Percentiles rank a stretch among this genome's conserved stretches.
phyloP scores from a whole-genome alignment of 2,797 vertebrate genomes.

The Morelia viridis region DNA sequence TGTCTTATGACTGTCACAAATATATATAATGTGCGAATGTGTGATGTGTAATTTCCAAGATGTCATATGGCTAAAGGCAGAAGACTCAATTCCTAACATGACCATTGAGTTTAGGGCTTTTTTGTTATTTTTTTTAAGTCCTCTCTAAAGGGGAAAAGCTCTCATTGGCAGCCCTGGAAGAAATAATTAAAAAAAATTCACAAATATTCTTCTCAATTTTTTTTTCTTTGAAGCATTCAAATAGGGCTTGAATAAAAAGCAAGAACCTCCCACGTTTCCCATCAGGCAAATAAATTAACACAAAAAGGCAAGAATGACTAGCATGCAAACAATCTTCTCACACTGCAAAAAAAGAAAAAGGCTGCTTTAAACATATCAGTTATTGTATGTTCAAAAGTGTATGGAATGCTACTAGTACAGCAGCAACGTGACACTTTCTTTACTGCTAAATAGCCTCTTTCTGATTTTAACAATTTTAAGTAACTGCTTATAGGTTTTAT shows the following conservation, averaged over 20 bases:
- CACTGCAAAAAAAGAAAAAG: not conserved
- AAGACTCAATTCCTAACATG: not conserved
- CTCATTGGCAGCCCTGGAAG: not conserved
- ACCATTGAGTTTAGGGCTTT: not conserved
- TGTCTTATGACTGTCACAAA: not conserved
- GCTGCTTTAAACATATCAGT: not conserved
- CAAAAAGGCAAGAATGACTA: not conserved
- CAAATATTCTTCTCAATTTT: not conserved
- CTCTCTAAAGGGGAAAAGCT: not conserved
- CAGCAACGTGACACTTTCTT: not conserved
- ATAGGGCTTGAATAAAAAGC: not conserved
- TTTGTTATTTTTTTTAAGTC: not conserved
- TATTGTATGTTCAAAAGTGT: not conserved
- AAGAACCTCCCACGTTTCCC: not conserved
- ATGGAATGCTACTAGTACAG: not conserved
- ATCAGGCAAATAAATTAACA: not conserved
- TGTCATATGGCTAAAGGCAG: not conserved
- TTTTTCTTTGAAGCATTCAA: not conserved
- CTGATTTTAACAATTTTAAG: not conserved
- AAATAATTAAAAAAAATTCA: not conserved
- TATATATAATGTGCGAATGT: not conserved
- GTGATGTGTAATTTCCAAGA: not conserved
- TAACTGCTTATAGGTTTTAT: too few species aligned
- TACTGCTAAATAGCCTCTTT: not conserved
- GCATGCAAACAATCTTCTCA: not conserved